Percentiles rank a stretch among this genome's conserved stretches.
Conservation (phyloP, 2,888 invertebrate genomes). For the Drosophila formosana region DNA sequence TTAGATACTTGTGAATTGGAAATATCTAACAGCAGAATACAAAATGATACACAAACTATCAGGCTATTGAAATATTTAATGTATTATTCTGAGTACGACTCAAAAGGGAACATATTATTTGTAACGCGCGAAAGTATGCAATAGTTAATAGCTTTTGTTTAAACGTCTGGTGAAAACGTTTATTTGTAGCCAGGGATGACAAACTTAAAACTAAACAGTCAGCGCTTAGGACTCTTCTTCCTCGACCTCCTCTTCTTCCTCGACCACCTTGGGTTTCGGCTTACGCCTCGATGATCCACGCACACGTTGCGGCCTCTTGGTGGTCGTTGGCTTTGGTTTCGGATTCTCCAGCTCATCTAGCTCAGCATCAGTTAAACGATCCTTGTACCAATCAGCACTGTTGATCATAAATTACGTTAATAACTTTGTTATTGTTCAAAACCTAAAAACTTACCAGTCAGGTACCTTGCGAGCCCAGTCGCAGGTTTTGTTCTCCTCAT, state of each 20-base stretch:
- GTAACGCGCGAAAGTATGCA: not conserved
- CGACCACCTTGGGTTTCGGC: conserved; percentile 67
- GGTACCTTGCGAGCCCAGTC: conserved; percentile 95
- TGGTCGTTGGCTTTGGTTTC: conserved; percentile 87
- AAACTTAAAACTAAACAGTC: conserved; percentile 62
- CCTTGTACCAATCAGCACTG: conserved; percentile 96
- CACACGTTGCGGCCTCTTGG: conserved; percentile 85
- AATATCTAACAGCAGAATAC: conserved; percentile 2
- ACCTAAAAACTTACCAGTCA: conserved; percentile 89
- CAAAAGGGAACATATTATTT: not conserved
- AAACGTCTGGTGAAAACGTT: conserved; percentile 24
- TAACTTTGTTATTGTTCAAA: not conserved
- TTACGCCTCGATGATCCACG: conserved; percentile 85
- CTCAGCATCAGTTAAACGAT: conserved; percentile 91
- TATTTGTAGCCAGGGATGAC: conserved; percentile 44
- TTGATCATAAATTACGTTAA: conserved; percentile 59
- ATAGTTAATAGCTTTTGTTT: not conserved
- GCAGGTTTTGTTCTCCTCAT: conserved; percentile 91
- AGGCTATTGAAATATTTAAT: not conserved
- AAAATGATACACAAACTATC: not conserved
- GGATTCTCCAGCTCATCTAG: conserved; percentile 93
- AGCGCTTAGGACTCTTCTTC: conserved; percentile 54
- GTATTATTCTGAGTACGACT: conserved; percentile 2
- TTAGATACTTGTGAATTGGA: conserved; percentile 20
- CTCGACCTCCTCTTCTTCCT: conserved; percentile 61